Evolutionary conservation across 2,113 vertebrate species (phyloP).

Genomic region (Cyphomyrus plagiostoma): DNA sequence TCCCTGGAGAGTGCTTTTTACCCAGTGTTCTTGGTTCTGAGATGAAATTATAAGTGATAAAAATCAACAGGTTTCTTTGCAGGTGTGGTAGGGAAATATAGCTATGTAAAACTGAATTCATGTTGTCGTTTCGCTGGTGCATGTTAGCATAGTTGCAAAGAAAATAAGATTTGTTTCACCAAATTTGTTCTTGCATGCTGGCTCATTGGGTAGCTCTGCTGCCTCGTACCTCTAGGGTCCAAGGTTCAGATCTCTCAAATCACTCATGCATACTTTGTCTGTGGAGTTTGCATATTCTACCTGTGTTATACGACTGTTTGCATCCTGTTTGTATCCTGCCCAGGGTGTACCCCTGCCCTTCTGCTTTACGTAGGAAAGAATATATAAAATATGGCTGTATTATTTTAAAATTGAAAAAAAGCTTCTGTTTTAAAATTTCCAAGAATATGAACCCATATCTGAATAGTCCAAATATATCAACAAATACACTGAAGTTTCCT

Average conservation of each 20-base stretch:
- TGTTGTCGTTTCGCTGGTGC: neutral
- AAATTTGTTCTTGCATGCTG: neutral
- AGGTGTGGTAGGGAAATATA: neutral
- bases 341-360: neutral
- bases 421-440: neutral
- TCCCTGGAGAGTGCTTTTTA: conserved; percentile 61
- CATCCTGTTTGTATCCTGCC: neutral
- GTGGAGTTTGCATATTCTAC: neutral
- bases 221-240: neutral
- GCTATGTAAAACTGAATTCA: neutral
- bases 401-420: neutral
- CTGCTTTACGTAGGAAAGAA: neutral
- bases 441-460: neutral
- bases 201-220: neutral
- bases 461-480: neutral
- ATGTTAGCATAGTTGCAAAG: neutral
- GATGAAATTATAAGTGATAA: conserved; percentile 54
- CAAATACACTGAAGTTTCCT: neutral
- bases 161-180: neutral
- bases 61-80: conserved; percentile 36
- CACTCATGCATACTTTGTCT: neutral
- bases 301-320: neutral
- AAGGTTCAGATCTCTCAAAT: neutral
- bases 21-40: conserved; percentile 50
- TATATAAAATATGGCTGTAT: neutral